Conservation (phyloP, 2,113 vertebrate species). For the Lathamus discolor region DNA sequence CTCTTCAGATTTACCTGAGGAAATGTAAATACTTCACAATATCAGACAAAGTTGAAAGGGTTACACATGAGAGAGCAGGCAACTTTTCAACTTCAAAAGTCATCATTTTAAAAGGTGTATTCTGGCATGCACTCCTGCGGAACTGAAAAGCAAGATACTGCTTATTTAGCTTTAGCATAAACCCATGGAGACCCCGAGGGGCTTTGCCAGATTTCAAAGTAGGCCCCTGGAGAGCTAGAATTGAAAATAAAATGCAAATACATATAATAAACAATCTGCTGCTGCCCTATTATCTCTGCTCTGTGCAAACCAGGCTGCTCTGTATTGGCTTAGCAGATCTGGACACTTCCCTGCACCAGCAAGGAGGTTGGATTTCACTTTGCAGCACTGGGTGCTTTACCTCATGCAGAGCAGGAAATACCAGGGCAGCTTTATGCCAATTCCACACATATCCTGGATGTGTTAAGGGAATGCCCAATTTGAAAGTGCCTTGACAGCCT, state of each 20-base stretch:
- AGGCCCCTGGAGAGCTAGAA: background rate
- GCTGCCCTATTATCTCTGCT: background rate
- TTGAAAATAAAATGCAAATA: background rate
- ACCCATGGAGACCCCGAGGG: background rate
- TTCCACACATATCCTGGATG: background rate
- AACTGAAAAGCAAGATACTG: background rate
- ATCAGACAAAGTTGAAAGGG: slow-evolving; percentile 15
- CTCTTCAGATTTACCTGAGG: slow-evolving; percentile 24
- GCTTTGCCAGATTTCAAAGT: background rate
- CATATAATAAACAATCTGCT: background rate
- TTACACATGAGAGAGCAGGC: background rate
- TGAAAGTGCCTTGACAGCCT: background rate
- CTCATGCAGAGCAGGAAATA: background rate
- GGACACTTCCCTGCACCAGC: background rate
- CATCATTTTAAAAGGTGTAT: background rate
- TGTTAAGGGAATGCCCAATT: background rate
- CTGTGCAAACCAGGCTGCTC: background rate
- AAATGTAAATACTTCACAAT: slow-evolving; percentile 36
- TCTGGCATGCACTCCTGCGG: slow-evolving; percentile 9
- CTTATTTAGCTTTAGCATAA: background rate
- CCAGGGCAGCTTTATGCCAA: background rate
- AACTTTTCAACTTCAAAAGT: background rate
- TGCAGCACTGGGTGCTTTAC: background rate
- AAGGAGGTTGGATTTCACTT: background rate
- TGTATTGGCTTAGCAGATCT: background rate